These are phyloP conservation scores for Thera britannica DNA, from an alignment of 2,888 invertebrate species.

Conservation along the genomic window DNA sequence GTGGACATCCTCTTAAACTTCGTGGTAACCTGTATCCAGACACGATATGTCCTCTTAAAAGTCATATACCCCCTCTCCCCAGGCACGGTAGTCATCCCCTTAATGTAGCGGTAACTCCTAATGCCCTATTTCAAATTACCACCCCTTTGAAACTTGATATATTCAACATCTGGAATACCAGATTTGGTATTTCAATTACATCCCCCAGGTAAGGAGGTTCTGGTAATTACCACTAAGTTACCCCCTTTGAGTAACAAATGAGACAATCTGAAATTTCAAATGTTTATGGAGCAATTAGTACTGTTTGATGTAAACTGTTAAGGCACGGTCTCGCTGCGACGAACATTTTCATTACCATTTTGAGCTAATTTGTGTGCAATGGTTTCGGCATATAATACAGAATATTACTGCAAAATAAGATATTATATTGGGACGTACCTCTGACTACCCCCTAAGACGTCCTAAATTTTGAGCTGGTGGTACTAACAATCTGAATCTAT, in stretches of 20 bases:
- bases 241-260: constrained; percentile 16
- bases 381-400: too few species aligned
- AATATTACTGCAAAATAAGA: too few species aligned
- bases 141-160: background rate
- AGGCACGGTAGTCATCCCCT: too few species aligned
- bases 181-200: constrained; percentile 8
- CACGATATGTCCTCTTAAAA: too few species aligned
- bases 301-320: constrained; percentile 30
- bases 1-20: too few species aligned
- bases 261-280: constrained; percentile 30
- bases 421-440: too few species aligned
- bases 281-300: constrained; percentile 40
- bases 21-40: too few species aligned
- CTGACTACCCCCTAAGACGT: too few species aligned
- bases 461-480: too few species aligned
- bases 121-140: background rate
- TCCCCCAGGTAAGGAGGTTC: background rate
- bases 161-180: background rate
- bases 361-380: too few species aligned
- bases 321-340: background rate
- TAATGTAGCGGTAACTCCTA: background rate
- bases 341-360: background rate
- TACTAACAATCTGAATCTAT: too few species aligned
- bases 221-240: constrained; percentile 25
- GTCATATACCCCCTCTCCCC: too few species aligned